Evolutionary conservation across 2,888 invertebrate genomes (phyloP).

Genomic region (Galeruca laticollis): DNA sequence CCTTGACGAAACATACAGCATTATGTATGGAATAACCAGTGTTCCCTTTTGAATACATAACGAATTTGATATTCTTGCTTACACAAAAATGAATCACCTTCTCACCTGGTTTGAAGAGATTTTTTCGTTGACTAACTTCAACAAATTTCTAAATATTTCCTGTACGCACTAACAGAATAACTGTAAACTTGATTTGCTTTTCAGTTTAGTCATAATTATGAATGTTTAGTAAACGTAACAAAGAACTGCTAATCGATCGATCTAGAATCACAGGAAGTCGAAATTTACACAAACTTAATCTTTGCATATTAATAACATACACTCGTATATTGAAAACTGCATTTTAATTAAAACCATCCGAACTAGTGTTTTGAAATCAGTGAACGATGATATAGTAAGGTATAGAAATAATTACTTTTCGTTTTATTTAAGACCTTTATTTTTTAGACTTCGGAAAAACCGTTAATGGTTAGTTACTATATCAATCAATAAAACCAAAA

Average conservation of each 20-base stretch:
- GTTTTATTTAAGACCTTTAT: no score
- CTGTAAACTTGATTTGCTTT: neutral
- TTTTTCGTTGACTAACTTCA: conserved; percentile 1
- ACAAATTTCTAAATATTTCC: neutral
- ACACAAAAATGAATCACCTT: neutral
- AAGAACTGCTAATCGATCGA: neutral
- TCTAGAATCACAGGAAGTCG: neutral
- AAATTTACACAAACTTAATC: neutral
- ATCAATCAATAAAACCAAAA: no score
- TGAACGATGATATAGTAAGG: no score
- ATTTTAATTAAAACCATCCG: neutral
- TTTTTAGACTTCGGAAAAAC: no score
- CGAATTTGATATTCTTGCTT: neutral
- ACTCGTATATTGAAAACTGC: neutral
- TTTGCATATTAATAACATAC: neutral
- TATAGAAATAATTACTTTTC: no score
- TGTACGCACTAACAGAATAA: conserved; percentile 5
- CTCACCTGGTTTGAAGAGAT: neutral
- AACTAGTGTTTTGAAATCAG: no score
- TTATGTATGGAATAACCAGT: neutral
- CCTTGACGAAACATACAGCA: conserved; percentile 1
- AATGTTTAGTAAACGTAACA: conserved; percentile 6
- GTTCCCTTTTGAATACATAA: neutral
- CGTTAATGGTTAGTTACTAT: no score
- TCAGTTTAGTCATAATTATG: neutral